Evolutionary conservation across 2,113 vertebrate species (phyloP).

Genomic region (Phasianus colchicus): DNA sequence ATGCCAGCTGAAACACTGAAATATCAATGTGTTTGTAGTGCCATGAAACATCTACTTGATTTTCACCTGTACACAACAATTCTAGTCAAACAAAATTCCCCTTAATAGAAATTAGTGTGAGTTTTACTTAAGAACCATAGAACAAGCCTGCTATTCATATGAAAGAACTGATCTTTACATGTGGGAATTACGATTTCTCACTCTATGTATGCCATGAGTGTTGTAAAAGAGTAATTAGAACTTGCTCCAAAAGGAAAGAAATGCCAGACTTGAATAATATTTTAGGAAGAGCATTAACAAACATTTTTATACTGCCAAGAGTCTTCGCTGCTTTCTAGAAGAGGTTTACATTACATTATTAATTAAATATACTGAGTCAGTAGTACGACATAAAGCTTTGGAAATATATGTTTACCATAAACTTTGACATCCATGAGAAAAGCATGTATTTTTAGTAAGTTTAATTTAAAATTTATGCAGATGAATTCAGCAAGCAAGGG

Average conservation of each 20-base stretch:
- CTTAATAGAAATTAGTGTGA: constrained; percentile 3
- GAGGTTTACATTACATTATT: constrained; percentile 57
- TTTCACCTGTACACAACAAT: constrained; percentile 1
- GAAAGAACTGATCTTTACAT: constrained; percentile 51
- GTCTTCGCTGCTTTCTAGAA: background rate
- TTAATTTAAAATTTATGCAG: constrained; percentile 31
- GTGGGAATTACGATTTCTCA: constrained; percentile 59
- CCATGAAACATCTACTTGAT: background rate
- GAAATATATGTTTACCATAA: constrained; percentile 7
- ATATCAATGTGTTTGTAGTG: background rate
- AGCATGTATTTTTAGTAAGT: background rate
- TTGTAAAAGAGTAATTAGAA: constrained; percentile 66
- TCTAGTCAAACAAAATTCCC: background rate
- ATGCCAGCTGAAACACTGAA: constrained; percentile 9
- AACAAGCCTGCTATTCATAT: constrained; percentile 13
- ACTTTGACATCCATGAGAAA: background rate
- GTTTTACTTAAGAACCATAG: constrained; percentile 27
- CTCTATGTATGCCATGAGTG: background rate
- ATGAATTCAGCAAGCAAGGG: background rate
- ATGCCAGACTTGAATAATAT: constrained; percentile 15
- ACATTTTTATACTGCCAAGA: constrained; percentile 46
- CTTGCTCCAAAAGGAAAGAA: constrained; percentile 48
- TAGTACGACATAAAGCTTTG: constrained; percentile 25
- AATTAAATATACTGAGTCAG: constrained; percentile 54
- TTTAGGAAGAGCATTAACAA: constrained; percentile 53